A percentile compares a stretch with the other conserved stretches of the same genome.
Evolutionary conservation across 2,797 vertebrate genomes (phyloP).

Genomic region (Tarsius wallacei): DNA sequence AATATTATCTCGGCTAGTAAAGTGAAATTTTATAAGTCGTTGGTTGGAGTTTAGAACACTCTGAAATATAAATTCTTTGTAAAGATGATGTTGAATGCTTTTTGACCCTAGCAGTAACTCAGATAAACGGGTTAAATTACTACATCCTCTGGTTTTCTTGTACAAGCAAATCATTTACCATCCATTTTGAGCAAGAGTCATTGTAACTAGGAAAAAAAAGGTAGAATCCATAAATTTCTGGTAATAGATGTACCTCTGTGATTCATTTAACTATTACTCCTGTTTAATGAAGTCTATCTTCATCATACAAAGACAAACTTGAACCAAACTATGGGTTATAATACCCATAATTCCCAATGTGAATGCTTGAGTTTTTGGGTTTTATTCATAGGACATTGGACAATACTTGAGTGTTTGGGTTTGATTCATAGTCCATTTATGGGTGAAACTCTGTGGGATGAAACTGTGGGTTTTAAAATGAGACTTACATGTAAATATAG

Average conservation of each 20-base stretch:
- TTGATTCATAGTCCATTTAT: too few relatives aligned
- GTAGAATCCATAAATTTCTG: not conserved
- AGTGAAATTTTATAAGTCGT: not conserved
- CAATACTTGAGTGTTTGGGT: too few relatives aligned
- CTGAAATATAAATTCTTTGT: not conserved
- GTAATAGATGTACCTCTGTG: not conserved
- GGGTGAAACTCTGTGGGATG: too few relatives aligned
- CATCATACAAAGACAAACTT: not conserved
- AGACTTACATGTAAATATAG: not conserved
- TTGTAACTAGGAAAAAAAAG: not conserved
- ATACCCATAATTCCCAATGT: not conserved
- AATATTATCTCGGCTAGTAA: not conserved
- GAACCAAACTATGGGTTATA: not conserved
- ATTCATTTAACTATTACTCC: not conserved
- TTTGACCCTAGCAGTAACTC: not conserved
- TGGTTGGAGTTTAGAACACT: not conserved
- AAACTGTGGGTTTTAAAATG: not conserved
- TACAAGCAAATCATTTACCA: not conserved
- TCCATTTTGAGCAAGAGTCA: not conserved
- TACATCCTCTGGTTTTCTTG: not conserved
- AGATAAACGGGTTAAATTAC: not conserved
- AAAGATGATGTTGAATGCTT: not conserved
- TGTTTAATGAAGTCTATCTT: not conserved
- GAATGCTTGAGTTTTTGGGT: not conserved
- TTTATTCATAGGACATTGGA: not conserved